phyloP scores from a whole-genome alignment of 2,113 vertebrate genomes.

The Leiothrix lutea region DNA sequence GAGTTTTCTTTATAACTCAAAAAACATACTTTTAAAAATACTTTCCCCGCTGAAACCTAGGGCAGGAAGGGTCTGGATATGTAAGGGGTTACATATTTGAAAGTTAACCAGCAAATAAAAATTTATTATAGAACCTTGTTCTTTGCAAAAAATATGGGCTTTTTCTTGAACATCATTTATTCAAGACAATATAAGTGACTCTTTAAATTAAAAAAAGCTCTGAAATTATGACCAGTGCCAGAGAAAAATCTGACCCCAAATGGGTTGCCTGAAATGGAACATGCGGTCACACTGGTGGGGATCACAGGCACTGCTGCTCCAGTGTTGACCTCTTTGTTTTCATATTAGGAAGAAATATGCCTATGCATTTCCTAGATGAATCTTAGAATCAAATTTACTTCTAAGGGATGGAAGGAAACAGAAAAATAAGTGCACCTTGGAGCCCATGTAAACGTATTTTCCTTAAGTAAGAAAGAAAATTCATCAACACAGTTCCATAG shows the following conservation, averaged over 20 bases:
- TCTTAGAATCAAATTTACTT: not conserved
- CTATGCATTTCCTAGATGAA: not conserved
- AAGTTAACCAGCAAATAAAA: not conserved
- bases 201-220: constrained; percentile 1
- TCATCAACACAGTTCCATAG: not conserved
- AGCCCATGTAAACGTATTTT: not conserved
- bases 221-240: not conserved
- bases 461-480: not conserved
- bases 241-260: constrained; percentile 25
- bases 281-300: not conserved
- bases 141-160: not conserved
- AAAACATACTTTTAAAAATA: not conserved
- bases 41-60: not conserved
- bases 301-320: not conserved
- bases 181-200: constrained; percentile 2
- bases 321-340: not conserved
- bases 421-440: not conserved
- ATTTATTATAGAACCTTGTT: not conserved
- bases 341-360: not conserved
- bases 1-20: not conserved
- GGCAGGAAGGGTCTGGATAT: not conserved
- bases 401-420: not conserved
- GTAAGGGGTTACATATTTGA: not conserved
- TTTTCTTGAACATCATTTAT: not conserved
- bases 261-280: not conserved